phyloP scores from a whole-genome alignment of 1,140 invertebrate genomes.

The Dendroctonus ponderosae region DNA sequence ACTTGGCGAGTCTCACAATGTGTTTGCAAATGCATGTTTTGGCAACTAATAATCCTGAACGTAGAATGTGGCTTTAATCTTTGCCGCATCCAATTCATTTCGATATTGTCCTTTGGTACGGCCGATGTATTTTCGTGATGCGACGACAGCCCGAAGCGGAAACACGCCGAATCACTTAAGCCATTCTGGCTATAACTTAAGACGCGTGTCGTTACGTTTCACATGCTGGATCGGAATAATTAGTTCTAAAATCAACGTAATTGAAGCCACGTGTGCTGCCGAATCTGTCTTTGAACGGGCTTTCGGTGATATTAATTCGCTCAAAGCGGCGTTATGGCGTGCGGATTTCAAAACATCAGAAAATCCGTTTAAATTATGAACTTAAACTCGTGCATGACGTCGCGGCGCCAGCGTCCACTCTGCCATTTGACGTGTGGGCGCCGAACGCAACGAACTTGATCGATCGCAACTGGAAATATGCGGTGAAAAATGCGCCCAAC shows the following conservation, averaged over 20 bases:
- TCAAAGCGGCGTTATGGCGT: conserved; percentile 12
- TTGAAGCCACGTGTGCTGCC: conserved; percentile 22
- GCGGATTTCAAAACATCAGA: conserved; percentile 27
- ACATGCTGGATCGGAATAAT: conserved; percentile 26
- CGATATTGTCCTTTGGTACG: conserved; percentile 4
- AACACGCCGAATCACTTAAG: conserved; percentile 29
- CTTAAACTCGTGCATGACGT: neutral
- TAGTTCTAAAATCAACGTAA: conserved; percentile 26
- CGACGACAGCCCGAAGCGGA: conserved; percentile 21
- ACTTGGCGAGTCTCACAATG: too few relatives aligned
- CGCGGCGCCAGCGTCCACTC: neutral
- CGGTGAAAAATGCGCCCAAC: too few relatives aligned
- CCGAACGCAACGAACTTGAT: too few relatives aligned
- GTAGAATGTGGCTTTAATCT: too few relatives aligned
- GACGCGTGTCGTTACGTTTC: conserved; percentile 29
- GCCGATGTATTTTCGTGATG: conserved; percentile 11
- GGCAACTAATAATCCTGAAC: too few relatives aligned
- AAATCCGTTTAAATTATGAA: conserved; percentile 24
- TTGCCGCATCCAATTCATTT: too few relatives aligned
- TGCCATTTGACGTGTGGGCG: too few relatives aligned
- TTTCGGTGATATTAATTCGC: conserved; percentile 22
- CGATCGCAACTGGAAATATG: too few relatives aligned
- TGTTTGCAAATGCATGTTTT: too few relatives aligned
- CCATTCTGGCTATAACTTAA: conserved; percentile 27
- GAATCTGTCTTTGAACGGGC: conserved; percentile 21